These are phyloP conservation scores for Amyelois transitella DNA, from an alignment of 1,140 invertebrate species.

Conservation along the genomic window DNA sequence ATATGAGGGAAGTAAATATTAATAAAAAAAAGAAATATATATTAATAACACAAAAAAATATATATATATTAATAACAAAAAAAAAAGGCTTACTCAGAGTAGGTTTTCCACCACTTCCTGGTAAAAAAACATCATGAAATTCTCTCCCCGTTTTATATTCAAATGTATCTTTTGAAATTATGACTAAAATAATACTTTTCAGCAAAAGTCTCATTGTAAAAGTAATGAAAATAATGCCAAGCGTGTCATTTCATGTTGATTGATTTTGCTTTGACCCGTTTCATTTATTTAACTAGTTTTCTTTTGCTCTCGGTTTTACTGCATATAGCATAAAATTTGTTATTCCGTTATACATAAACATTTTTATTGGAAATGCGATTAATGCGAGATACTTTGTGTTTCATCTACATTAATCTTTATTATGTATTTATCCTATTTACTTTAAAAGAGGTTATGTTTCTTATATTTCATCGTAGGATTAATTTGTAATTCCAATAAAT, in stretches of 20 bases:
- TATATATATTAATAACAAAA: neutral
- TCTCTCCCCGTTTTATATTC: conserved; percentile 10
- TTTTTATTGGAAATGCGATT: too few relatives aligned
- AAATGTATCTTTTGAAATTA: neutral
- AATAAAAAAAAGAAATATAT: too few relatives aligned
- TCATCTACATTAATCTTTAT: too few relatives aligned
- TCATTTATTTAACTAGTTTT: neutral
- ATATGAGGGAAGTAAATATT: too few relatives aligned
- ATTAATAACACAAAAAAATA: neutral
- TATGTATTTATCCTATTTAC: too few relatives aligned
- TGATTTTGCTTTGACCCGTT: neutral
- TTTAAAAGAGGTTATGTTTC: too few relatives aligned
- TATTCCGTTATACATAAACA: too few relatives aligned
- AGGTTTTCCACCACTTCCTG: conserved; percentile 16
- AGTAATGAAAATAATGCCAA: neutral
- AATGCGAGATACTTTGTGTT: too few relatives aligned
- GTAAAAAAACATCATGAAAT: conserved; percentile 30
- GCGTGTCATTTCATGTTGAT: neutral
- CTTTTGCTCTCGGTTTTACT: too few relatives aligned
- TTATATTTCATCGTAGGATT: too few relatives aligned
- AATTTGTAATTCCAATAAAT: too few relatives aligned
- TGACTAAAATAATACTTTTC: neutral
- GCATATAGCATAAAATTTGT: too few relatives aligned
- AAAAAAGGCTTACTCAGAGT: conserved; percentile 18
- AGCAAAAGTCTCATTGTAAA: neutral